Evolutionary conservation across 37 sponge, comb jelly and placozoan species (phyloP), one percentile per base, ranked within the genome.

Genomic region (Agelas oroides): DNA sequence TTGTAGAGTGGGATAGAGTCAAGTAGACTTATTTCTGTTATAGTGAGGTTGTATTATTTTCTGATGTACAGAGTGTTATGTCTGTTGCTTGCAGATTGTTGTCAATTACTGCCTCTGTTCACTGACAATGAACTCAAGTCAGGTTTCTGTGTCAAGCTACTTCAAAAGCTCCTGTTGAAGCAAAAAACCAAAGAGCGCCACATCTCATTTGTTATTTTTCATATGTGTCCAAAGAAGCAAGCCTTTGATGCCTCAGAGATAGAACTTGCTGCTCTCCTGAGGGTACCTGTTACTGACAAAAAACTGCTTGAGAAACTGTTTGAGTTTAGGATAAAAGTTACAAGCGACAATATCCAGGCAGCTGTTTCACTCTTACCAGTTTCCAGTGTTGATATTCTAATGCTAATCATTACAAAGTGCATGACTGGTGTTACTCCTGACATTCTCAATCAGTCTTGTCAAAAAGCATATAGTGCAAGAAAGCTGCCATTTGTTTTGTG

Each of bases 391-490:
- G 46, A 68, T 0, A 11, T 24, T 31, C 69, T 80, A 19, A 80
- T 33, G 70, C 18, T 68, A 6, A n/a, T 80, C 46, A 1, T 56
- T 20, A 5, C 70, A n/a, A 53, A 69, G 23, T 80, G 81, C 35
- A 35, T 25, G 3, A 30, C 52, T 8, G 46, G 8, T 46, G 46
- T 8, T 8, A 46, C 3, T 8, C 8, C 46, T 34, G 69, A 39
- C 19, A 57, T 69, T 55, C 31, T 56, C 35, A 33, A 66, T 21
- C 31, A 80, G 30, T 31, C 72, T 20, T 77, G 79, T 30, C 58
- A 70, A 46, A 64, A 58, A 21, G 86, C 86, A 37, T 19, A 71
- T 31, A 60, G 60, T 18, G 31, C 62, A 0, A 77, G 78, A 30
- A 60, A 62, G 41, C 2, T 59, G 24, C 30, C 63, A 34, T 78